phyloP scores from a whole-genome alignment of 2,113 vertebrate genomes.

The Rhegmatorhina hoffmannsi region DNA sequence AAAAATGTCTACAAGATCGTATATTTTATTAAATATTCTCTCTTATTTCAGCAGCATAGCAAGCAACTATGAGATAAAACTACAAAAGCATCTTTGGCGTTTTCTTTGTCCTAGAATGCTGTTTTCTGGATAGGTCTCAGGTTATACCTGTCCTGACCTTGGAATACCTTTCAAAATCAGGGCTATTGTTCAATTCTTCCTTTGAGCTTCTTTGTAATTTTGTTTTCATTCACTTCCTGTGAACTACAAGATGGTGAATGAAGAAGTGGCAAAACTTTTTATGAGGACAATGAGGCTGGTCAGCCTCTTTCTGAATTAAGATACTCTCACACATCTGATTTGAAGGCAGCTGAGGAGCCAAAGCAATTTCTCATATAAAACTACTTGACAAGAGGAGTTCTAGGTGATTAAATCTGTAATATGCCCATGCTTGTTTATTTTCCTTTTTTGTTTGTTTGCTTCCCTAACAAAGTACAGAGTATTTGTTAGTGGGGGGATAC shows the following conservation, averaged over 20 bases:
- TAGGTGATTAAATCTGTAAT: slow-evolving; percentile 6
- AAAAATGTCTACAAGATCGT: not conserved
- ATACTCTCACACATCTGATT: not conserved
- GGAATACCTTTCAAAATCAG: not conserved
- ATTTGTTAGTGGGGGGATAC: not conserved
- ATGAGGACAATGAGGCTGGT: not conserved
- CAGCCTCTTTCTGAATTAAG: slow-evolving; percentile 4
- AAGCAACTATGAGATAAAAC: not conserved
- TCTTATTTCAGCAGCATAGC: not conserved
- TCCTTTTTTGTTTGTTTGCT: not conserved
- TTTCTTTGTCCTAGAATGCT: not conserved
- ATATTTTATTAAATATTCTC: not conserved
- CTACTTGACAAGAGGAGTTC: not conserved
- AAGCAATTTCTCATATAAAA: slow-evolving; percentile 17
- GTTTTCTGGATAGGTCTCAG: not conserved
- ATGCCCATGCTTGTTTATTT: not conserved
- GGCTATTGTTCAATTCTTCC: not conserved
- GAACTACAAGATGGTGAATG: not conserved
- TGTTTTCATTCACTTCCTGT: not conserved
- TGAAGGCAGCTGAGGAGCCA: not conserved
- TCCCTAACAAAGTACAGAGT: not conserved
- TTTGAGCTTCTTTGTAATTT: slow-evolving; percentile 5
- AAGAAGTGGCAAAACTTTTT: slow-evolving; percentile 9
- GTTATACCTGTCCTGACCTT: not conserved
- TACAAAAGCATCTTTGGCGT: not conserved